Evolutionary conservation across 2,888 invertebrate species (phyloP), one percentile per base, ranked within the genome.

Genomic region (Lithophane leautieri): DNA sequence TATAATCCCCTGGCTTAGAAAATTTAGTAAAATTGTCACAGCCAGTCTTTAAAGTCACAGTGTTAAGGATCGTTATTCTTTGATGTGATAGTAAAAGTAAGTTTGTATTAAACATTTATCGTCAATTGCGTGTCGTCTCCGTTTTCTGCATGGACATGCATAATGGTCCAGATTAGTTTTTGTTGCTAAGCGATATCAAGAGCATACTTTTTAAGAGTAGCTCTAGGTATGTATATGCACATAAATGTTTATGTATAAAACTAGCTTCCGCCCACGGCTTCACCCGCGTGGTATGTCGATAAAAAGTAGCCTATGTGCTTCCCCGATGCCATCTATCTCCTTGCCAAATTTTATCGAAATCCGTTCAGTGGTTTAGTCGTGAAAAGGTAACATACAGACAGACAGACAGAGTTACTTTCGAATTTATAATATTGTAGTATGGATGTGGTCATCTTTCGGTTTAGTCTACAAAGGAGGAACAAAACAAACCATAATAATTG

Each of bases 61-160:
- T 0, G 0, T 56, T 74, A 76, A 77, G 69, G 50, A 9, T 60
- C 7, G n/a, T 47, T 54, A 67, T 82, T 7, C 66, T 44, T 67
- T 62, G 54, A 19, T 50, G 11, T 25, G 54, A 44, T 14, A 0
- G 52, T 19, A 54, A 25, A 25, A 60, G 11, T 69, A 70, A 62
- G 62, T 81, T 76, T 40, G 82, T 58, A 11, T 2, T 22, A 19
- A 50, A 54, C 50, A 72, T 84, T 81, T 84, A 72, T 81, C 61
- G 71, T 76, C 82, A 76, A 70, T 76, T 70, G 76, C 82, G 71
- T 84, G 77, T 84, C 69, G 65, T 76, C 86, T 82, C 79, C 77
- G 81, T 85, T 87, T 88, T 86, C 87, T 83, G 83, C 82, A 80
- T 72, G 67, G 72, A 68, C 78, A 79, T 83, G 80, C 83, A 88